A percentile compares a stretch with the other conserved stretches of the same genome.
phyloP scores from a whole-genome alignment of 2,113 vertebrate species.

The Lepus timidus region DNA sequence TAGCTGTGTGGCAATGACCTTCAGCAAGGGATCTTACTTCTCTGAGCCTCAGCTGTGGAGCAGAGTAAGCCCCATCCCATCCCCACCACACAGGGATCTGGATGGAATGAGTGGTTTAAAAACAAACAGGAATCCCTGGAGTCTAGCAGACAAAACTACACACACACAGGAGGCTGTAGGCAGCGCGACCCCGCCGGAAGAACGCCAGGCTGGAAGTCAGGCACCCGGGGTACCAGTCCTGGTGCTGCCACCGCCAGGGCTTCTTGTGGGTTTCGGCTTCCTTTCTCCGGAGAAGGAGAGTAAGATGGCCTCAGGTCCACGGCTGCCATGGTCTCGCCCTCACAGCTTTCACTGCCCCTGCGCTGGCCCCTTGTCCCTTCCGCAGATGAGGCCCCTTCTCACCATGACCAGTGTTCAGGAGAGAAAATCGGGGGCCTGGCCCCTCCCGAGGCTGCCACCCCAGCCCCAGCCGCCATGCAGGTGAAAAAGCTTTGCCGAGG shows the following conservation, averaged over 20 bases:
- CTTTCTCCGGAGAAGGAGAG: neutral
- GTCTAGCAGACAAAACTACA: neutral
- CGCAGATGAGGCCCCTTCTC: neutral
- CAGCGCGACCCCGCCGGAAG: neutral
- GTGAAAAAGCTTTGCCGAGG: neutral
- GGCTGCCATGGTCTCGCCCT: neutral
- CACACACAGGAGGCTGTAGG: neutral
- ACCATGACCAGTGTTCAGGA: neutral
- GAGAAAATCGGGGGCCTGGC: neutral
- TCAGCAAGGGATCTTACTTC: neutral
- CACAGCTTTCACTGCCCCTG: neutral
- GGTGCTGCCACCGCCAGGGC: accelerated
- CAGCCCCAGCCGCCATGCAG: neutral
- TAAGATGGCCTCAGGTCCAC: neutral
- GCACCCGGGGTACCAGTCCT: accelerated
- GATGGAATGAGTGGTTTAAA: neutral
- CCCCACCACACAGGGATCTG: neutral
- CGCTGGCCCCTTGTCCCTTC: neutral
- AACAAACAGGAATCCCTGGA: neutral
- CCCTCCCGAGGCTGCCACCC: neutral
- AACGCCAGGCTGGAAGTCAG: neutral
- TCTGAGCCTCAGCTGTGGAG: neutral
- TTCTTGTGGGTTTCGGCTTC: neutral
- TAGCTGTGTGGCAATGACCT: neutral
- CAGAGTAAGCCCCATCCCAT: neutral